Percentiles rank a stretch among this genome's conserved stretches.
phyloP scores from a whole-genome alignment of 1,140 invertebrate genomes.

The Formica exsecta region DNA sequence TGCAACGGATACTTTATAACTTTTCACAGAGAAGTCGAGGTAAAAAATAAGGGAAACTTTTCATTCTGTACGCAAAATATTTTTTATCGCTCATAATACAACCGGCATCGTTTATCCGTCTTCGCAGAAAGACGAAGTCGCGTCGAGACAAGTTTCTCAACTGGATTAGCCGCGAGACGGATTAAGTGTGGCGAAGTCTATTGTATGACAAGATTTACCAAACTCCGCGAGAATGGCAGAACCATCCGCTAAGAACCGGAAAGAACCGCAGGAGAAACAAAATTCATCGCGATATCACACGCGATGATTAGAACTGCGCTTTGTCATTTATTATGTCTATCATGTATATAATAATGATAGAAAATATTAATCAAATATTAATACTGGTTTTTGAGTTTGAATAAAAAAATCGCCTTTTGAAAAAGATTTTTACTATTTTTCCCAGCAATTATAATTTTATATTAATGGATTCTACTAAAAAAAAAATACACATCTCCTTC shows the following conservation, averaged over 20 bases:
- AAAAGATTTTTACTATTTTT: not conserved
- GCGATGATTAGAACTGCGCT: conserved; percentile 5
- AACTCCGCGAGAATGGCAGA: conserved; percentile 56
- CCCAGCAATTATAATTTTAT: not conserved
- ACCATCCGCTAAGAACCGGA: not conserved
- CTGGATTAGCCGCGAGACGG: conserved; percentile 76
- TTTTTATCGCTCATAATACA: conserved; percentile 21
- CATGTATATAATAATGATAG: too few relatives aligned
- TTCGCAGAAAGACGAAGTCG: conserved; percentile 68
- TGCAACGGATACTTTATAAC: not conserved
- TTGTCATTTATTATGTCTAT: not conserved
- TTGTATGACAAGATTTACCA: conserved; percentile 76
- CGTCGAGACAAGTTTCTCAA: conserved; percentile 69
- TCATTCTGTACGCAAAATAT: conserved; percentile 14
- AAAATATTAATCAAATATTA: too few relatives aligned
- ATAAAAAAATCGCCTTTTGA: not conserved
- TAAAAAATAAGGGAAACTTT: conserved; percentile 3
- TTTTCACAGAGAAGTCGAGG: not conserved
- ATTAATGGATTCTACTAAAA: not conserved
- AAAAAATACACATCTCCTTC: not conserved
- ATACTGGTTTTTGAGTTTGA: not conserved
- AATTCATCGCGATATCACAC: conserved; percentile 1
- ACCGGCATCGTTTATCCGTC: conserved; percentile 48
- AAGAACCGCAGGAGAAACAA: not conserved
- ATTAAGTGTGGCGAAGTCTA: conserved; percentile 70